phyloP scores from a whole-genome alignment of 2,797 vertebrate genomes.

The Aldrovandia affinis region DNA sequence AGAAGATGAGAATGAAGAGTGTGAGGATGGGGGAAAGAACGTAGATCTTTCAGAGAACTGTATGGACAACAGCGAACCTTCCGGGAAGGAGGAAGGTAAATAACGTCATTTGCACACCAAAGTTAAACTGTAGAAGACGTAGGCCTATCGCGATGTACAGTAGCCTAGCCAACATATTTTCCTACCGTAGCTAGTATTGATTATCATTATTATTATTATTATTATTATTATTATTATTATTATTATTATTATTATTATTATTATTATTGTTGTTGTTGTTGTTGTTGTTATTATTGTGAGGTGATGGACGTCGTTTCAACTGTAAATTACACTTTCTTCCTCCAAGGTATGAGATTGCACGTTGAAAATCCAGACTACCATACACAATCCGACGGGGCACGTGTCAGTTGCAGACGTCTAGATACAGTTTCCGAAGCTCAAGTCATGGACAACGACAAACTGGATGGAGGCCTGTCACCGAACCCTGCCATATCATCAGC shows the following conservation, averaged over 20 bases:
- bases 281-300: not conserved
- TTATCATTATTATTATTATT: slow-evolving; percentile 17
- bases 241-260: not conserved
- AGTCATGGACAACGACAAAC: slow-evolving; percentile 55
- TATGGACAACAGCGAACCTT: slow-evolving; percentile 86
- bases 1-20: slow-evolving; percentile 94
- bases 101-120: too few relatives aligned
- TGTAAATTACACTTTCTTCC: not conserved
- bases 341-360: slow-evolving; percentile 89
- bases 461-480: slow-evolving; percentile 66
- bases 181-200: slow-evolving; percentile 46
- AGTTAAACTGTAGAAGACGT: too few relatives aligned
- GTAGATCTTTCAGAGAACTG: slow-evolving; percentile 81
- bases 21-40: slow-evolving; percentile 81
- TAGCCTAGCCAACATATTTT: not conserved
- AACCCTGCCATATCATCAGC: slow-evolving; percentile 87
- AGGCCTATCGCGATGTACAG: too few relatives aligned
- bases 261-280: not conserved
- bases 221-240: not conserved
- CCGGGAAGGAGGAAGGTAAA: slow-evolving; percentile 93
- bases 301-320: not conserved
- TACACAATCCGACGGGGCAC: slow-evolving; percentile 89
- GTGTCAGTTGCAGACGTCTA: slow-evolving; percentile 75
- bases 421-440: slow-evolving; percentile 81
- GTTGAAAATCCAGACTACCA: slow-evolving; percentile 93